phyloP scores from a whole-genome alignment of 2,797 vertebrate genomes.

The Rhinoraja longicauda region DNA sequence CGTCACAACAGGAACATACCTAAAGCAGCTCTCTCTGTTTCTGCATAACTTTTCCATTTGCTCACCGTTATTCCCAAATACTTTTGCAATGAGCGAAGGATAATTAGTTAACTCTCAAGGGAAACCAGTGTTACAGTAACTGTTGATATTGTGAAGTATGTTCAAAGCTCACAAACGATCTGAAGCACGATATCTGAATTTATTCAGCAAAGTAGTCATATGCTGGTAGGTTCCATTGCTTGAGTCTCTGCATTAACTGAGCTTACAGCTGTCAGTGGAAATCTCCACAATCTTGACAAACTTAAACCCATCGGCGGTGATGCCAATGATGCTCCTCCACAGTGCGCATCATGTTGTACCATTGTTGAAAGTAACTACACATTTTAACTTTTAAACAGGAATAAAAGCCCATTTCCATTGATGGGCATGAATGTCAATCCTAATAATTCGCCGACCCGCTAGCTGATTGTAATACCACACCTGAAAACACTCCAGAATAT shows the following conservation, averaged over 20 bases:
- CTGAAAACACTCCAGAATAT: not conserved
- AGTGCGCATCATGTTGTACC: too few relatives aligned
- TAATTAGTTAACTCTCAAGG: not conserved
- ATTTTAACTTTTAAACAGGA: not conserved
- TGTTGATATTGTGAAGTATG: not conserved
- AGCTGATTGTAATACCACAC: not conserved
- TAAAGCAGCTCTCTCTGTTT: not conserved
- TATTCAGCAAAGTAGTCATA: not conserved
- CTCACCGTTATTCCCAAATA: not conserved
- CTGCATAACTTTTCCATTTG: not conserved
- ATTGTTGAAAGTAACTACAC: not conserved
- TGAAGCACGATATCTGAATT: not conserved
- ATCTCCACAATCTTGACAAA: not conserved
- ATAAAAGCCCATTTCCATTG: not conserved
- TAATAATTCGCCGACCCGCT: not conserved
- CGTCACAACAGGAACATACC: not conserved
- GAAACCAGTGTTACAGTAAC: not conserved
- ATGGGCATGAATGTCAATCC: not conserved
- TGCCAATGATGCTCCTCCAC: not conserved
- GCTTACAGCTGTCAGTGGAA: not conserved
- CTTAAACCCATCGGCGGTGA: not conserved
- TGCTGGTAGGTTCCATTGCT: not conserved
- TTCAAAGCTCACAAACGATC: not conserved
- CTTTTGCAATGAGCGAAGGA: not conserved
- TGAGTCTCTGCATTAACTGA: not conserved